Evolutionary conservation across 1,140 invertebrate genomes (phyloP).

Genomic region (Drosophila sechellia): DNA sequence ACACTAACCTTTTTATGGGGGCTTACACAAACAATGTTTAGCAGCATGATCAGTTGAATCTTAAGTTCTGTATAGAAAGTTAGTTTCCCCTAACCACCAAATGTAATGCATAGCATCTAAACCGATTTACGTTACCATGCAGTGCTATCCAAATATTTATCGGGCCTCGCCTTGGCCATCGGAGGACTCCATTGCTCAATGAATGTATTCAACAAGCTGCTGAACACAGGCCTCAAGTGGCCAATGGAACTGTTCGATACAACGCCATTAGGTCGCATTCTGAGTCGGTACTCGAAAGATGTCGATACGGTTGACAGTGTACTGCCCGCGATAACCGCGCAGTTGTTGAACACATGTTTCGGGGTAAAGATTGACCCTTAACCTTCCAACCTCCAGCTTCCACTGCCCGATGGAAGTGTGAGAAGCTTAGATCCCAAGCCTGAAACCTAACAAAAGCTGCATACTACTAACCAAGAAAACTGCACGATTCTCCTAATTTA

Average conservation of each 20-base stretch:
- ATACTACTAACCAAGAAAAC: constrained; percentile 13
- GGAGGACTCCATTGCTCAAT: constrained; percentile 82
- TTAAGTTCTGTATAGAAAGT: constrained; percentile 12
- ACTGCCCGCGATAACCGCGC: constrained; percentile 70
- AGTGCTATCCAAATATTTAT: constrained; percentile 84
- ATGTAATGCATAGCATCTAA: constrained; percentile 7
- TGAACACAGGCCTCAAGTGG: constrained; percentile 88
- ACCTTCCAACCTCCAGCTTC: neutral
- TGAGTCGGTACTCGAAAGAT: constrained; percentile 92
- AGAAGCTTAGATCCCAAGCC: constrained; percentile 1
- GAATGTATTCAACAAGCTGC: constrained; percentile 87
- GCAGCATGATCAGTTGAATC: constrained; percentile 21
- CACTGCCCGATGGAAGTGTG: constrained; percentile 3
- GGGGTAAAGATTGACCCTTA: constrained; percentile 65
- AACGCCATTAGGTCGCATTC: constrained; percentile 90
- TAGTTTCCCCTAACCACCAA: constrained; percentile 6
- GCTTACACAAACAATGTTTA: constrained; percentile 26
- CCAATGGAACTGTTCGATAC: constrained; percentile 92
- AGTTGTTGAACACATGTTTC: constrained; percentile 69
- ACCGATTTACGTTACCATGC: constrained; percentile 45
- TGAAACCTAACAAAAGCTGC: neutral
- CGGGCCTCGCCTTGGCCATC: constrained; percentile 82
- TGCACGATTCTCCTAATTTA: neutral
- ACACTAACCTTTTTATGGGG: constrained; percentile 35
- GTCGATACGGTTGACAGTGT: constrained; percentile 88